Percentiles rank a stretch among this genome's conserved stretches.
Conservation (phyloP, 1,140 invertebrate species). For the Zaprionus ghesquierei region DNA sequence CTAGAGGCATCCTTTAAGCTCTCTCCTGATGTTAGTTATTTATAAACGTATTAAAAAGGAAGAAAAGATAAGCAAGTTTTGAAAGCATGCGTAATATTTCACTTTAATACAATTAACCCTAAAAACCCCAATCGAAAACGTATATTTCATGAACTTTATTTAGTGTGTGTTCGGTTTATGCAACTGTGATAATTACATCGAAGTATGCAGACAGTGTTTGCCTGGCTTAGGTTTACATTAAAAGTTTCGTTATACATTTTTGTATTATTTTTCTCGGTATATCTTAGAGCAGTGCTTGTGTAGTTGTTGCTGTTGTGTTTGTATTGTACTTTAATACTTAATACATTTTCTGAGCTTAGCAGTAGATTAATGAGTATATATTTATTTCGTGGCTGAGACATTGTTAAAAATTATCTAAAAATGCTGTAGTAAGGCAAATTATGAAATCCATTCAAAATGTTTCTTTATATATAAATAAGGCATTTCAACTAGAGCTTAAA, state of each 20-base stretch:
- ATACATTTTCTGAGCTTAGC: slow-evolving; percentile 15
- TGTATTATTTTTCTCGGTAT: slow-evolving; percentile 6
- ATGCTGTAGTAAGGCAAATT: slow-evolving; percentile 9
- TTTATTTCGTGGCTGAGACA: not conserved
- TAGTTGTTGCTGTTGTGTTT: not conserved
- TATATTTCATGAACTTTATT: slow-evolving; percentile 61
- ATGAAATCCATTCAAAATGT: slow-evolving; percentile 11
- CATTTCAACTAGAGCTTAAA: slow-evolving; percentile 7
- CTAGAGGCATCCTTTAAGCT: too few relatives aligned
- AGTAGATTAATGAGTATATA: slow-evolving; percentile 9
- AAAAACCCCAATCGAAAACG: too few relatives aligned
- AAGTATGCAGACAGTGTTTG: slow-evolving; percentile 9
- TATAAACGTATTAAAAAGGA: too few relatives aligned
- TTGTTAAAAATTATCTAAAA: slow-evolving; percentile 14
- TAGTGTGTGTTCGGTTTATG: slow-evolving; percentile 37
- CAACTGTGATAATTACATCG: slow-evolving; percentile 63
- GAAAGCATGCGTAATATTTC: too few relatives aligned
- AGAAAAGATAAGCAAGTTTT: too few relatives aligned
- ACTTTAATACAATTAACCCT: too few relatives aligned
- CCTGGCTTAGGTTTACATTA: slow-evolving; percentile 44
- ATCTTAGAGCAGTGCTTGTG: slow-evolving; percentile 14
- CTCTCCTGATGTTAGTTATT: too few relatives aligned
- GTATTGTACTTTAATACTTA: not conserved
- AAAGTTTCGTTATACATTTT: slow-evolving; percentile 37
- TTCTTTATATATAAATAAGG: slow-evolving; percentile 5